Evolutionary conservation across 2,113 vertebrate genomes (phyloP).

Genomic region (Erythrolamprus reginae): DNA sequence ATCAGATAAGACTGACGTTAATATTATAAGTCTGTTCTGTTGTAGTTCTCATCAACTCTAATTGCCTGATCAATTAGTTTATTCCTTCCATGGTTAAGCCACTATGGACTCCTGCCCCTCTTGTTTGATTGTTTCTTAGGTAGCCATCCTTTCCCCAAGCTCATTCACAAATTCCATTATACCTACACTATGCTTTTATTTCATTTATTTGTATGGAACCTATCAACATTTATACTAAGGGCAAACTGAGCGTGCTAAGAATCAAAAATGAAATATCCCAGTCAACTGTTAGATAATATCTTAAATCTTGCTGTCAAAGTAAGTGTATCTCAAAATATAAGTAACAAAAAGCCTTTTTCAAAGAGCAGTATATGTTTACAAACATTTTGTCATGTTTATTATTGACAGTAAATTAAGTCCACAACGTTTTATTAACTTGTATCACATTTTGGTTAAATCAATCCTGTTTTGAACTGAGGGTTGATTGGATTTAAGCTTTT

Average conservation of each 20-base stretch:
- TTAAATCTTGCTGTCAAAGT: not conserved
- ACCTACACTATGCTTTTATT: not conserved
- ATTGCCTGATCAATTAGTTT: not conserved
- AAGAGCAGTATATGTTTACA: not conserved
- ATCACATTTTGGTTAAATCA: not conserved
- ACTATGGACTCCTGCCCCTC: not conserved
- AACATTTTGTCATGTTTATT: not conserved
- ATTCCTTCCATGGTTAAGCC: not conserved
- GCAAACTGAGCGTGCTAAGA: not conserved
- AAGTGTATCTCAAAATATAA: not conserved
- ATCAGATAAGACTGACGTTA: not conserved
- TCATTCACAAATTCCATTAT: not conserved
- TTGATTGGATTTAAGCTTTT: not conserved
- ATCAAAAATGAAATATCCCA: not conserved
- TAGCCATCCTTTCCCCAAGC: not conserved
- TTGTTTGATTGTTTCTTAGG: not conserved
- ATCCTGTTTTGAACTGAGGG: not conserved
- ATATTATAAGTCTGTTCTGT: not conserved
- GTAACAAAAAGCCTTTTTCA: not conserved
- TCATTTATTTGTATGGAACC: not conserved
- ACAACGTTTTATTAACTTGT: not conserved
- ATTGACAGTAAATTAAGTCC: not conserved
- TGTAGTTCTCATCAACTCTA: not conserved
- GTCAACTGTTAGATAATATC: not conserved
- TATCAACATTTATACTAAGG: conserved; percentile 16